Evolutionary conservation across 2,888 invertebrate genomes (phyloP).

Genomic region (Trypoxylon attenuatum): DNA sequence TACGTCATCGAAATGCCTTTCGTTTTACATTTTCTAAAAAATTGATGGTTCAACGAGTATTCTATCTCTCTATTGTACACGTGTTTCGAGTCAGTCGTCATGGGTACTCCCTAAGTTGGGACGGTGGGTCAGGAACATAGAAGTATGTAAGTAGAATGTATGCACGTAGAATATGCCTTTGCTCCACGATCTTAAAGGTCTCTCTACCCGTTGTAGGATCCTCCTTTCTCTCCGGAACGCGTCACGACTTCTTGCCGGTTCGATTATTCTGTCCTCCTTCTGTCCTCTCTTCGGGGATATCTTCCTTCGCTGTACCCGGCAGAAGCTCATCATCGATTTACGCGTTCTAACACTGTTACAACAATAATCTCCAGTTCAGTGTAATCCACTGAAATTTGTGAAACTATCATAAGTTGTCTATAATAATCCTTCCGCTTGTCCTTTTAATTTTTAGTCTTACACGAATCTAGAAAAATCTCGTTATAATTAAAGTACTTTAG

Average conservation of each 20-base stretch:
- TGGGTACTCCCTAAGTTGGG: conserved; percentile 27
- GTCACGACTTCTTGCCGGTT: conserved; percentile 62
- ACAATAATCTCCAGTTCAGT: conserved; percentile 11
- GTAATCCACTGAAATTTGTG: conserved; percentile 21
- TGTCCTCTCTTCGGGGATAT: conserved; percentile 32
- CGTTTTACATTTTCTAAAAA: conserved; percentile 1
- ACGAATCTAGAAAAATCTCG: no score
- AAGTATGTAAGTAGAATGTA: conserved; percentile 36
- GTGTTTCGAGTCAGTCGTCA: conserved; percentile 10
- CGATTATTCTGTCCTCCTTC: conserved; percentile 52
- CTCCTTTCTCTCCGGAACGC: conserved; percentile 66
- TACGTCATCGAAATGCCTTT: background rate
- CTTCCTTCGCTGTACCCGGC: conserved; percentile 7
- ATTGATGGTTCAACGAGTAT: conserved; percentile 5
- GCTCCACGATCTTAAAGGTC: conserved; percentile 62
- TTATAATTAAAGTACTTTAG: no score
- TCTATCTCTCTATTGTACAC: conserved; percentile 17
- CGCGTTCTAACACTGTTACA: conserved; percentile 9
- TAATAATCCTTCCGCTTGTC: no score
- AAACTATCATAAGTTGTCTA: conserved; percentile 24
- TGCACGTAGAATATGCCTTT: conserved; percentile 31
- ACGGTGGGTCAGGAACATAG: conserved; percentile 25
- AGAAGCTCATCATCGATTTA: conserved; percentile 17
- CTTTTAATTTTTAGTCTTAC: no score
- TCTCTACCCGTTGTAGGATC: conserved; percentile 61